These are phyloP conservation scores for Menura novaehollandiae DNA, from an alignment of 2,113 vertebrate species.

Conservation along the genomic window DNA sequence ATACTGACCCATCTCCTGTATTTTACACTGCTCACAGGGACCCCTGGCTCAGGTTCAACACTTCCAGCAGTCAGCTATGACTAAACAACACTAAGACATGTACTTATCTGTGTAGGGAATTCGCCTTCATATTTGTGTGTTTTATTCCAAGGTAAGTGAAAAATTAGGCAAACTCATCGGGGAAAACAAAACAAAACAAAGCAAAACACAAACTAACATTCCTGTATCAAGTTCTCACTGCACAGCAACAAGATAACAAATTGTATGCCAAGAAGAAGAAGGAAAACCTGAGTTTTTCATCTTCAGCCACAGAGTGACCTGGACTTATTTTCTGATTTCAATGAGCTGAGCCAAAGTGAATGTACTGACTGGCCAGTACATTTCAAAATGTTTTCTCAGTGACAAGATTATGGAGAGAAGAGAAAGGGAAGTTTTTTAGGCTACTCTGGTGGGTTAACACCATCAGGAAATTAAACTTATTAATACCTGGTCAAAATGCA, in stretches of 20 bases:
- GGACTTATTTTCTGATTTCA: neutral
- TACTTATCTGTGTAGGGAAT: neutral
- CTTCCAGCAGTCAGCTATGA: neutral
- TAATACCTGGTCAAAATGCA: neutral
- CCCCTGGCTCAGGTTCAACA: neutral
- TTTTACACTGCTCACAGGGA: accelerated
- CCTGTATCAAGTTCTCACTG: neutral
- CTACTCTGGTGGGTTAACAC: neutral
- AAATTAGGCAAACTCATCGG: neutral
- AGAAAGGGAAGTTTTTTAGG: neutral
- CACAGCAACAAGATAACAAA: neutral
- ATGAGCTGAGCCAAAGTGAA: neutral
- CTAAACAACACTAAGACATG: neutral
- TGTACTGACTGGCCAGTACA: neutral
- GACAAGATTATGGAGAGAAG: neutral
- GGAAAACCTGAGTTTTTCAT: neutral
- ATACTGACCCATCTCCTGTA: neutral
- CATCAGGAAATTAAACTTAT: neutral
- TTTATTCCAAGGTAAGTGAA: neutral
- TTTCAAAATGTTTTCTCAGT: neutral
- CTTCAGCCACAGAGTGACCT: neutral
- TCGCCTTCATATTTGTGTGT: neutral
- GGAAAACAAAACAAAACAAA: neutral
- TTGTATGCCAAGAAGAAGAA: neutral
- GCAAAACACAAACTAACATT: neutral